phyloP scores from a whole-genome alignment of 2,888 invertebrate species.

The Pyrrhosoma nymphula region DNA sequence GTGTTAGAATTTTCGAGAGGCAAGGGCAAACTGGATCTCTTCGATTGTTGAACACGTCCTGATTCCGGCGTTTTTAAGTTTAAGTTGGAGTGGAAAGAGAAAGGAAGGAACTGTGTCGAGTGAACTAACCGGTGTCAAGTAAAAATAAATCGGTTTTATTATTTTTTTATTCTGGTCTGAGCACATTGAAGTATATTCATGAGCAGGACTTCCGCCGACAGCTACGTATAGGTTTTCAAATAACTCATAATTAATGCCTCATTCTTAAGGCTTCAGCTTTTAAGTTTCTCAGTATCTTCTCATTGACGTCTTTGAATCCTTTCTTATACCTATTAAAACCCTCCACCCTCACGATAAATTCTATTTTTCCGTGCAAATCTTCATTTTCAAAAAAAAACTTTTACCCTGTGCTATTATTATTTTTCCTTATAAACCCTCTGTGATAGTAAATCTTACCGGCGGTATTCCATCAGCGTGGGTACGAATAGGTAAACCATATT shows the following conservation, averaged over 20 bases:
- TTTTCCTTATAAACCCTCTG: no score
- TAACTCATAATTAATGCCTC: neutral
- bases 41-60: neutral
- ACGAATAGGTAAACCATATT: no score
- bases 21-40: constrained; percentile 15
- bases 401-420: no score
- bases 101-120: neutral
- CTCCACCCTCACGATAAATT: no score
- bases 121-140: neutral
- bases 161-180: neutral
- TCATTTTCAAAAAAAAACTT: no score
- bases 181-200: neutral
- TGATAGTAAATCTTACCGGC: no score
- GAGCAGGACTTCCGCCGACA: neutral
- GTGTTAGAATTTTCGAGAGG: neutral
- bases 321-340: no score
- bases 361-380: no score
- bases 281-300: no score
- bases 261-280: no score
- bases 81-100: neutral
- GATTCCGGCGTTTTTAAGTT: neutral
- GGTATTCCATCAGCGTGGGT: no score
- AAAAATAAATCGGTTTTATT: neutral
- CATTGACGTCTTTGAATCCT: no score
- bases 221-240: neutral